A percentile compares a stretch with the other conserved stretches of the same genome.
These are phyloP conservation scores for Platalea minor DNA, from an alignment of 2,797 vertebrate genomes.

Conservation along the genomic window DNA sequence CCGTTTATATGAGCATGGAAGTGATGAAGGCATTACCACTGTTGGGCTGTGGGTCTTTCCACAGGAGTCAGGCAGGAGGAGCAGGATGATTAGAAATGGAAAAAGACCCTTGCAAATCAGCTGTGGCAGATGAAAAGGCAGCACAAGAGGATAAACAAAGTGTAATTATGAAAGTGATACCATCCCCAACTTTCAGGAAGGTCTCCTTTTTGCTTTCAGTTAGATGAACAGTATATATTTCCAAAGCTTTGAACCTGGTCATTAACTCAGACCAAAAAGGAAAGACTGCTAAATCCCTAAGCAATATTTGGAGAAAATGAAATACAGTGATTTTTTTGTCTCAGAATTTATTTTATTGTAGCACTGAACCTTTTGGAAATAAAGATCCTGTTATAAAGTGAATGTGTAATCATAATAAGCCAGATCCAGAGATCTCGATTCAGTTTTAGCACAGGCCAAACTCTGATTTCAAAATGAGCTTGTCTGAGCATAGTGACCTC, in stretches of 20 bases:
- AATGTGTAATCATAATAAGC: not conserved
- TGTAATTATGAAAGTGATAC: not conserved
- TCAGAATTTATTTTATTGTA: not conserved
- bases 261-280: not conserved
- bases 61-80: constrained; percentile 74
- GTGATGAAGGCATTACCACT: constrained; percentile 7
- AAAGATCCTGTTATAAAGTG: not conserved
- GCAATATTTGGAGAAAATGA: not conserved
- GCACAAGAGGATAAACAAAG: constrained; percentile 35
- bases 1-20: not conserved
- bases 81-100: constrained; percentile 68
- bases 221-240: not conserved
- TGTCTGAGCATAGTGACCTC: constrained; percentile 3
- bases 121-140: constrained; percentile 51
- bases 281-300: not conserved
- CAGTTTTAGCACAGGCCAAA: not conserved
- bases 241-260: not conserved
- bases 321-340: not conserved
- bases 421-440: not conserved
- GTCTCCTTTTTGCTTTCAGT: not conserved
- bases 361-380: not conserved
- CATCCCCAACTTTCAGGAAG: not conserved
- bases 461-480: constrained; percentile 12
- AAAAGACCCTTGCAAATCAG: constrained; percentile 59
- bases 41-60: constrained; percentile 65